These are phyloP conservation scores for Ctenochaetus hawaiiensis DNA, from an alignment of 2,797 vertebrate genomes.

Conservation along the genomic window DNA sequence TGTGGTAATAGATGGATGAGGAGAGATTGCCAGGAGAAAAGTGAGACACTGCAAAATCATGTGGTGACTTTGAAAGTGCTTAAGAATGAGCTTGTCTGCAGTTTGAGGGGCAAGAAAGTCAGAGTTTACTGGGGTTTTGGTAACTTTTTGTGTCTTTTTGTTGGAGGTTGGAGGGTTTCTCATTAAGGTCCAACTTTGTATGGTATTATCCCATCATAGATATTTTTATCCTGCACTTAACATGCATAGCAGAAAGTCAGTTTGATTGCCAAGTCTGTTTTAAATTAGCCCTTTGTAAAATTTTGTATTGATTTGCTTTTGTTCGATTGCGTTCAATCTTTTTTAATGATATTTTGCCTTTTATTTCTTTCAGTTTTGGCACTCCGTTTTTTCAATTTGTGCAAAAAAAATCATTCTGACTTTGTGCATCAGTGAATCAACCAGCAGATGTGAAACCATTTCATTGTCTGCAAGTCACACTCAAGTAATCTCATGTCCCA, in stretches of 20 bases:
- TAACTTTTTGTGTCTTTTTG: background rate
- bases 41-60: conserved; percentile 31
- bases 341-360: background rate
- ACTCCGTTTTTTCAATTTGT: background rate
- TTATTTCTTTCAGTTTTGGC: background rate
- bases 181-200: conserved; percentile 11
- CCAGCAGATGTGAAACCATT: too few species aligned
- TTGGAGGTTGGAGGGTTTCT: background rate
- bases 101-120: conserved; percentile 19
- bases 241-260: background rate
- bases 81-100: background rate
- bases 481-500: too few species aligned
- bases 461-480: too few species aligned
- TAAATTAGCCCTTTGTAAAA: background rate
- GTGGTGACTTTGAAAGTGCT: background rate
- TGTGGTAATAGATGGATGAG: conserved; percentile 43
- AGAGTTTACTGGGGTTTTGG: conserved; percentile 18
- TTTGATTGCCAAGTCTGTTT: background rate
- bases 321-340: background rate
- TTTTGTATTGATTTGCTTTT: background rate
- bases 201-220: background rate
- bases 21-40: conserved; percentile 41
- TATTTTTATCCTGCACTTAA: background rate
- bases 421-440: too few species aligned
- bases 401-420: background rate